Conservation (phyloP, 1,140 invertebrate species). For the Heliconius himera region DNA sequence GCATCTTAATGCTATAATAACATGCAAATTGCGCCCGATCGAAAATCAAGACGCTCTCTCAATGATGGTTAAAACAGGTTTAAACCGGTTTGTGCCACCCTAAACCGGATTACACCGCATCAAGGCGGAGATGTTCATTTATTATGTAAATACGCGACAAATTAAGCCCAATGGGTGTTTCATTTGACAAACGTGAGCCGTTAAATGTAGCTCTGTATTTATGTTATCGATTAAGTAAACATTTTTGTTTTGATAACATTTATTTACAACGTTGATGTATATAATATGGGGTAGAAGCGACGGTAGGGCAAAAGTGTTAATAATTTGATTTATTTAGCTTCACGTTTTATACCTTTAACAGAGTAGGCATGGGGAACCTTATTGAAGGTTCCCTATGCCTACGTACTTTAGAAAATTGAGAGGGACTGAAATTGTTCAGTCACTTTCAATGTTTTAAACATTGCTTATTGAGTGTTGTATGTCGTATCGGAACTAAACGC, state of each 20-base stretch:
- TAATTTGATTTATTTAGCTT: too few species aligned
- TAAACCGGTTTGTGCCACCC: slow-evolving; percentile 73
- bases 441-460: too few species aligned
- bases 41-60: slow-evolving; percentile 75
- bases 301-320: too few species aligned
- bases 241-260: background rate
- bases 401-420: too few species aligned
- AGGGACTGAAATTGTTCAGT: too few species aligned
- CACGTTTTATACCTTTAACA: too few species aligned
- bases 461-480: too few species aligned
- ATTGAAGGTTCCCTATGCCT: too few species aligned
- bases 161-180: slow-evolving; percentile 79
- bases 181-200: slow-evolving; percentile 71
- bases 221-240: slow-evolving; percentile 22
- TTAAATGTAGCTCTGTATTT: slow-evolving; percentile 55
- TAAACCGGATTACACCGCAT: slow-evolving; percentile 75
- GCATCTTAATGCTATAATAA: slow-evolving; percentile 48
- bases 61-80: slow-evolving; percentile 76
- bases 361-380: too few species aligned
- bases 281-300: too few species aligned
- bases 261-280: background rate
- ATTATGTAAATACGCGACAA: slow-evolving; percentile 80
- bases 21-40: slow-evolving; percentile 76
- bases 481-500: too few species aligned
- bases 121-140: slow-evolving; percentile 75